phyloP scores from a whole-genome alignment of 2,113 vertebrate genomes.

The Mystacornis crossleyi region DNA sequence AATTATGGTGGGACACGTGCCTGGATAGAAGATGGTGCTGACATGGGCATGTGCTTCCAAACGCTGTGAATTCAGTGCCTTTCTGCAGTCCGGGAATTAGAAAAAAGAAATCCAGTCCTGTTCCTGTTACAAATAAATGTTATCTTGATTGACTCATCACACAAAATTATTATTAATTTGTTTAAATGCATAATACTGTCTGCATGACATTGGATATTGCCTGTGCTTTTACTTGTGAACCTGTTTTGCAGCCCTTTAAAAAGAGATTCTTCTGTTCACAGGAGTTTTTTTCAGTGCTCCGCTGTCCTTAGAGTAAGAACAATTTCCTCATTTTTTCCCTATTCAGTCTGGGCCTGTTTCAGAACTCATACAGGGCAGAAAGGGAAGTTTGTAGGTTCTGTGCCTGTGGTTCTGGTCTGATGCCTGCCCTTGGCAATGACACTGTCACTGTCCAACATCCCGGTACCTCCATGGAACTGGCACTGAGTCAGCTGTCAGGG shows the following conservation, averaged over 20 bases:
- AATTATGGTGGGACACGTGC: background rate
- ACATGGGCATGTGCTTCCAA: background rate
- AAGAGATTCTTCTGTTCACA: background rate
- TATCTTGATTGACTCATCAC: background rate
- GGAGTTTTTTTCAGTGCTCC: background rate
- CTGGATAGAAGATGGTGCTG: background rate
- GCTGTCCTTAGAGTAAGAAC: background rate
- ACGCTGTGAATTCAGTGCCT: background rate
- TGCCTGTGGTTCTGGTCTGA: background rate
- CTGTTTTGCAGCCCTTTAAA: background rate
- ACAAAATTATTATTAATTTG: background rate
- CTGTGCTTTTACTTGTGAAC: background rate
- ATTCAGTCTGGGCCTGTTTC: background rate
- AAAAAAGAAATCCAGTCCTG: background rate
- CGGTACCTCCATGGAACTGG: background rate
- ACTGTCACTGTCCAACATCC: background rate
- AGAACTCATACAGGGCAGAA: background rate
- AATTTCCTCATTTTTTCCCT: background rate
- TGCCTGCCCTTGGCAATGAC: fast-evolving
- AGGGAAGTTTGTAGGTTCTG: background rate
- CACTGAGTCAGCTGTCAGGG: background rate
- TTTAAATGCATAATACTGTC: background rate
- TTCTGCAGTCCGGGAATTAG: background rate
- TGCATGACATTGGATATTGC: background rate
- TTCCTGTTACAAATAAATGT: background rate